Evolutionary conservation across 2,113 vertebrate genomes (phyloP).

Genomic region (Alouatta palliata): DNA sequence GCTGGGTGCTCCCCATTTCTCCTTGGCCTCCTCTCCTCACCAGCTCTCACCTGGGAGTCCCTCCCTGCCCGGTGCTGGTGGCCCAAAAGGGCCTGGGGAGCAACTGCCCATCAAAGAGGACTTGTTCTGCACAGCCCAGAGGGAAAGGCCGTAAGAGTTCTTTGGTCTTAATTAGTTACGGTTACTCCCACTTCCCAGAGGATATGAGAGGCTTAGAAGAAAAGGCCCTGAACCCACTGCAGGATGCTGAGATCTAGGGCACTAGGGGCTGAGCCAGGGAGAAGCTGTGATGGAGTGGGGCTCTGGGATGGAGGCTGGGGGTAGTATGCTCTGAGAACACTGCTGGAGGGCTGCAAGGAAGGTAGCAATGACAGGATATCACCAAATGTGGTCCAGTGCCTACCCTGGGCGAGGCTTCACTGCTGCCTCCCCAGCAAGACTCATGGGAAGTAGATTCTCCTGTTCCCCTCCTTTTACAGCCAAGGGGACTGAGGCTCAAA

Average conservation of each 20-base stretch:
- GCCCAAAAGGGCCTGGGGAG: neutral
- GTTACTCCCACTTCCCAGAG: conserved; percentile 28
- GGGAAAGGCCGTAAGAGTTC: neutral
- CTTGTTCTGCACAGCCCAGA: neutral
- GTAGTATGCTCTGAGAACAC: neutral
- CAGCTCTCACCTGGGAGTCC: neutral
- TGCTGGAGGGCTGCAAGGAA: neutral
- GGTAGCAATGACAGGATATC: neutral
- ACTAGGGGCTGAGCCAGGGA: neutral
- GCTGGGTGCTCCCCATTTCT: neutral
- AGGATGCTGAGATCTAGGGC: conserved; percentile 1
- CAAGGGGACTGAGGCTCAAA: neutral
- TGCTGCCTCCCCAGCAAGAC: too few relatives aligned
- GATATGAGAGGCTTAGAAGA: conserved; percentile 5
- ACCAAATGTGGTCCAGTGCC: neutral
- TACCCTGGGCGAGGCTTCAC: neutral
- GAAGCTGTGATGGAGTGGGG: neutral
- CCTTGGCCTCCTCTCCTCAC: neutral
- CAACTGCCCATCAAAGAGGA: neutral
- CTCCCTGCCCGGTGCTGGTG: neutral
- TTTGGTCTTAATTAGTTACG: conserved; percentile 30
- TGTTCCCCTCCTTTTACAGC: neutral
- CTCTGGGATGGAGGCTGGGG: neutral
- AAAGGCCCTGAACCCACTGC: neutral
- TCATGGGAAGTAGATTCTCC: neutral